A percentile compares a stretch with the other conserved stretches of the same genome.
Conservation (phyloP, 2,888 invertebrate species). For the Ischnus inquisitorius region DNA sequence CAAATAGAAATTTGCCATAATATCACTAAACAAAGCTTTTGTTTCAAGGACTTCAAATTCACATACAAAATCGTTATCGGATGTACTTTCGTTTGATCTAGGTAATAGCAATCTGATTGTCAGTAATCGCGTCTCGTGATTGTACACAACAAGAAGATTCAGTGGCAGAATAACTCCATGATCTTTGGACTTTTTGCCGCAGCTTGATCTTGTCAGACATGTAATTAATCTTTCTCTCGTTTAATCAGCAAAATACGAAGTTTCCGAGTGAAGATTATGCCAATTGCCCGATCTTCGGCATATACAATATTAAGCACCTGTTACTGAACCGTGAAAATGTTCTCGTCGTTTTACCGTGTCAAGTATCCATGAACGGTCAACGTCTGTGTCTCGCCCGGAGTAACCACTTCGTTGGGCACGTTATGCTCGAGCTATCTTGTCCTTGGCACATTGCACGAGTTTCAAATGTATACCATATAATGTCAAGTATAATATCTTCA, state of each 20-base stretch:
- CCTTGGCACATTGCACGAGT: slow-evolving; percentile 66
- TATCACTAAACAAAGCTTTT: too few relatives aligned
- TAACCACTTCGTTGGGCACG: slow-evolving; percentile 5
- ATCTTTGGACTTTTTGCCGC: not conserved
- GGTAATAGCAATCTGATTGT: not conserved
- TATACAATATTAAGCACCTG: not conserved
- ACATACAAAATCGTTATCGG: not conserved
- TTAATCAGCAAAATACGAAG: not conserved
- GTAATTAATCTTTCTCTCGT: not conserved
- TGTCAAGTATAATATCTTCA: slow-evolving; percentile 23
- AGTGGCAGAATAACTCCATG: not conserved
- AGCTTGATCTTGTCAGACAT: not conserved
- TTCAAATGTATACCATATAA: slow-evolving; percentile 41
- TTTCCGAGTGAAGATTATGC: not conserved
- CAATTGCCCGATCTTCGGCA: not conserved
- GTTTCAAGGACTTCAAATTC: not conserved
- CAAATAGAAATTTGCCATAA: too few relatives aligned
- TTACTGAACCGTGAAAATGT: not conserved
- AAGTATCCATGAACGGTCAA: slow-evolving; percentile 8
- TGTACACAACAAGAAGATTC: not conserved
- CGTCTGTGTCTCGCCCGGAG: slow-evolving; percentile 1
- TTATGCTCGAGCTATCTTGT: slow-evolving; percentile 56
- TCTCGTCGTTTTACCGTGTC: not conserved
- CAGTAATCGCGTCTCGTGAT: not conserved
- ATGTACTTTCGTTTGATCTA: not conserved